Base-by-base conservation (phyloP, 2,888 invertebrate species). In the Pammene fasciana region DNA sequence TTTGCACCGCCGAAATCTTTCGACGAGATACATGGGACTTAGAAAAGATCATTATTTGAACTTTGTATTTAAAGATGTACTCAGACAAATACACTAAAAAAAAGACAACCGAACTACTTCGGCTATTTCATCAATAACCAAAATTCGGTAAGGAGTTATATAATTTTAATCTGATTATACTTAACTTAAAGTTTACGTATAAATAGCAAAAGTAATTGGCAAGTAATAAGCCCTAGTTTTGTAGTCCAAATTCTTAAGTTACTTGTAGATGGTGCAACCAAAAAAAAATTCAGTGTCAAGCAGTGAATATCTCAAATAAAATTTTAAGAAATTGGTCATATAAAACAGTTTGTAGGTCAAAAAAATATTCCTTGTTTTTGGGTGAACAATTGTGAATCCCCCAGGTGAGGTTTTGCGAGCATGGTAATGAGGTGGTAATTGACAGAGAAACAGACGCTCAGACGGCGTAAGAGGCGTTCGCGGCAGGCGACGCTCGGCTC, bases 341-440 rank as follows among this genome's bases (percentile, higher is more conserved):
- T 43, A 5, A 11, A 18, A 10, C 41, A 41, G 16, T 56, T 16
- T 11, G 14, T 41, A 16, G 4, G 6, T 38, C 18, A 13, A 36
- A 48, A 36, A 5, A 60, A 57, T 38, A 50, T 41, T 26, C 26
- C 26, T 26, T 48, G n/a, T 56, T 16, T 64, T 14, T 11, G 43
- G 45, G 16, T 36, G 48, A 26, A 57, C 18, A 72, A 72, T 68
- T 67, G 55, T 67, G 65, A 70, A 65, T 70, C 38, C 64, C 38
- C 62, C 38, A 59, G 68, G 64, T 65, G 68, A 54, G 65, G 54
- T 60, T n/a, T 70, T 72, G 73, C 74, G 75, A 79, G 78, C 77
- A 80, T 79, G 76, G 75, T 79, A 81, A 79, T 80, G 75, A 77
- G 76, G 75, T 67, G 71, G 76, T 77, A 79, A 81, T 79, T 80